Evolutionary conservation across 2,888 invertebrate genomes (phyloP).

Genomic region (Ectemnius cavifrons): DNA sequence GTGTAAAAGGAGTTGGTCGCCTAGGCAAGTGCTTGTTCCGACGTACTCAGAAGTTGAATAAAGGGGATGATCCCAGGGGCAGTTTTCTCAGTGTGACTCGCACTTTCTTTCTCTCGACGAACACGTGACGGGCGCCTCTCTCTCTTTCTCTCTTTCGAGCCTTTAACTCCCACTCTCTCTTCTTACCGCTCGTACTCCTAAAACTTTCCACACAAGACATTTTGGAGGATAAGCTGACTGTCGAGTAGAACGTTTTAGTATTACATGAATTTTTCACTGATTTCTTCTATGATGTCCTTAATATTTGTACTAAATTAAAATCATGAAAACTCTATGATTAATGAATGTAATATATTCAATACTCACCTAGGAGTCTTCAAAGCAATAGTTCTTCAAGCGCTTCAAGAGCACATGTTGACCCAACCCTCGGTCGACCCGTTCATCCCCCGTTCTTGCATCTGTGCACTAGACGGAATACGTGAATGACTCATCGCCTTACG

Average conservation of each 20-base stretch:
- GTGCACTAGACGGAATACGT: conserved; percentile 13
- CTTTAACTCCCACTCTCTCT: neutral
- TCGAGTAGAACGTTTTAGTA: neutral
- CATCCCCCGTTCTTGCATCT: neutral
- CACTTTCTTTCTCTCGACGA: conserved; percentile 11
- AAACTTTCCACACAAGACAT: conserved; percentile 12
- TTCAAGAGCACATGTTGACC: conserved; percentile 21
- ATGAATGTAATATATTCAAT: neutral
- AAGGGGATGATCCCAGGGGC: conserved; percentile 29
- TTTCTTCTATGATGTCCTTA: neutral
- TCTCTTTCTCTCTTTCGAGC: neutral
- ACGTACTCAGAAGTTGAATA: conserved; percentile 22
- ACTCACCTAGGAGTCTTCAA: conserved; percentile 15
- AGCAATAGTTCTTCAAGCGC: conserved; percentile 3
- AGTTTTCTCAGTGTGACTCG: conserved; percentile 31
- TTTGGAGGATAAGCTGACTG: neutral
- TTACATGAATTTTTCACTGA: neutral
- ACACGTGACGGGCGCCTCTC: conserved; percentile 24
- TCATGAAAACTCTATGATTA: neutral
- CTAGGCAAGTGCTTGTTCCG: conserved; percentile 20
- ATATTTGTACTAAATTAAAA: neutral
- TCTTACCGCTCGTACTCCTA: conserved; percentile 18
- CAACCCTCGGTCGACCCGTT: conserved; percentile 1
- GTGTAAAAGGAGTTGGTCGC: conserved; percentile 12
- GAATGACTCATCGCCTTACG: conserved; percentile 28